Evolutionary conservation across 2,888 invertebrate genomes (phyloP).

Genomic region (Endomychus coccineus): DNA sequence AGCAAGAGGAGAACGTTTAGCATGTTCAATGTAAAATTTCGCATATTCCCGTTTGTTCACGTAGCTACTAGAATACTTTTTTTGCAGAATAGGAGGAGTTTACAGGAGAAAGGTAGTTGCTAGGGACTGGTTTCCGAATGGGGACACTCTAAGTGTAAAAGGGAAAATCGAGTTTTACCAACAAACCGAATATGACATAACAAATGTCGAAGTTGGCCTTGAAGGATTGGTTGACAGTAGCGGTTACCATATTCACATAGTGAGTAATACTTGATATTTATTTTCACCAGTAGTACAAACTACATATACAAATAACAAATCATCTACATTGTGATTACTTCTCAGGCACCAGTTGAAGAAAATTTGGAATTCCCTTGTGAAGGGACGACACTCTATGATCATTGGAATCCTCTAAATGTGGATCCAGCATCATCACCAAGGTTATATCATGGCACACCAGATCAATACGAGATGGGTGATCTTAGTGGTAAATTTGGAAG

Average conservation of each 20-base stretch:
- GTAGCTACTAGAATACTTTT: conserved; percentile 1
- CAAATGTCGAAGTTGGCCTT: conserved; percentile 68
- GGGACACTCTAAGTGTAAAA: conserved; percentile 53
- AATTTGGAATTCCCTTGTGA: conserved; percentile 85
- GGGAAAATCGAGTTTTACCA: conserved; percentile 79
- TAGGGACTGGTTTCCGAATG: conserved; percentile 83
- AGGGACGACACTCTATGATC: conserved; percentile 70
- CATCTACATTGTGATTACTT: background rate
- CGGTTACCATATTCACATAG: conserved; percentile 78
- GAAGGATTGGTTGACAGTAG: conserved; percentile 62
- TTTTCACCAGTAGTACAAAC: background rate
- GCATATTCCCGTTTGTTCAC: background rate
- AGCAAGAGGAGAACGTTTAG: conserved; percentile 80
- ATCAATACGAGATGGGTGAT: conserved; percentile 82
- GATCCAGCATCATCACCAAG: conserved; percentile 55
- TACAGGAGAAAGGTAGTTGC: conserved; percentile 77
- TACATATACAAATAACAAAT: too few species aligned
- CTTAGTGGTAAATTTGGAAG: conserved; percentile 80
- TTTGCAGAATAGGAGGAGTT: conserved; percentile 61
- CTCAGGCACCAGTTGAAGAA: conserved; percentile 71
- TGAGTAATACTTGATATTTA: conserved; percentile 39
- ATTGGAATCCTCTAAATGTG: conserved; percentile 77
- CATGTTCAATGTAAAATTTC: conserved; percentile 71
- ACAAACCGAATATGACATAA: conserved; percentile 78
- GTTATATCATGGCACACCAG: conserved; percentile 59